A percentile compares a stretch with the other conserved stretches of the same genome.
Evolutionary conservation across 2,888 invertebrate species (phyloP).

Genomic region (Tortricodes alternella): DNA sequence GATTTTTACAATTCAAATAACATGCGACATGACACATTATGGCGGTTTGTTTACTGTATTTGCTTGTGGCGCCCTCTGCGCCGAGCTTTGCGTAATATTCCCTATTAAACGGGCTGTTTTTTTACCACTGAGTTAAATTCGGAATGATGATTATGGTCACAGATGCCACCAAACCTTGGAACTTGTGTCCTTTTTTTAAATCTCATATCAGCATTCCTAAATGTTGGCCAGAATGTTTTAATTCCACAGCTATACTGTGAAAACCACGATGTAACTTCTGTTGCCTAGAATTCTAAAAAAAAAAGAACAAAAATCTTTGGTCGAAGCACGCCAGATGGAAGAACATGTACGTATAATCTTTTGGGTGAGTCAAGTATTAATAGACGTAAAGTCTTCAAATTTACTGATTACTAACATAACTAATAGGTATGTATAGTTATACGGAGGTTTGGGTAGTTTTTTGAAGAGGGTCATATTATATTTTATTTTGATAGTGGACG

Average conservation of each 20-base stretch:
- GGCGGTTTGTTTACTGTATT: too few species aligned
- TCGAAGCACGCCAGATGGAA: background rate
- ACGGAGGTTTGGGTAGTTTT: too few species aligned
- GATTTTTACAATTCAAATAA: too few species aligned
- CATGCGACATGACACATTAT: too few species aligned
- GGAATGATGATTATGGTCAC: background rate
- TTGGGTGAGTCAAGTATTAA: too few species aligned
- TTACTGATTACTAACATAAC: too few species aligned
- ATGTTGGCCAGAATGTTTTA: conserved; percentile 8
- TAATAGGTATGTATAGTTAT: too few species aligned
- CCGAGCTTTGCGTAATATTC: too few species aligned
- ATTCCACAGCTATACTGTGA: conserved; percentile 3
- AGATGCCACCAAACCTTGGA: background rate
- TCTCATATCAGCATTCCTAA: background rate
- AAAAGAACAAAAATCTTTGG: background rate
- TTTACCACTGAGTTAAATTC: background rate
- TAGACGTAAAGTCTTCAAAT: background rate
- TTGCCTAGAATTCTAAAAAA: background rate
- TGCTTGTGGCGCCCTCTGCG: too few species aligned
- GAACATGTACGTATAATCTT: too few species aligned
- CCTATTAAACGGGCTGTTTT: background rate
- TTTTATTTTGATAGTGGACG: too few species aligned
- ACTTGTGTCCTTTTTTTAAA: background rate
- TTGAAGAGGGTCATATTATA: too few species aligned
- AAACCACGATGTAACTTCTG: background rate